Conservation (phyloP, 2,113 vertebrate species). For the Apodemus sylvaticus region DNA sequence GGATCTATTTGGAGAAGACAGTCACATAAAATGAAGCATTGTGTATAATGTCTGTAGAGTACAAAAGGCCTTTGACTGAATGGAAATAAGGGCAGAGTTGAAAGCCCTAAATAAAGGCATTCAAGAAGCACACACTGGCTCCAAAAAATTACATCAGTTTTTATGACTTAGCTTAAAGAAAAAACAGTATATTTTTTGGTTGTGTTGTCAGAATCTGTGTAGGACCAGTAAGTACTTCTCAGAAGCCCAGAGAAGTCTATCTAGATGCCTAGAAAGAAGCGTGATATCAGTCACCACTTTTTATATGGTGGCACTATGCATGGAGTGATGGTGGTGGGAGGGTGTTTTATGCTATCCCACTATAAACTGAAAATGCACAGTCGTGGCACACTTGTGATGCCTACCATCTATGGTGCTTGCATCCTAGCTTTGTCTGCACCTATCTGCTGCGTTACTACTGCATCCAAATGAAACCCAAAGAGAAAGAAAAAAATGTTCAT, state of each 20-base stretch:
- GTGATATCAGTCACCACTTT: constrained; percentile 64
- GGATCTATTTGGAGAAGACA: constrained; percentile 85
- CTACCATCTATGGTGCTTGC: constrained; percentile 61
- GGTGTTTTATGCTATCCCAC: constrained; percentile 54
- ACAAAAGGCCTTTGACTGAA: constrained; percentile 88
- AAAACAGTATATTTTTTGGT: constrained; percentile 67
- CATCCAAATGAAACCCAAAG: constrained; percentile 57
- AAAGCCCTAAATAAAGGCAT: constrained; percentile 82
- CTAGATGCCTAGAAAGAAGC: constrained; percentile 51
- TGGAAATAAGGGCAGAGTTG: constrained; percentile 83
- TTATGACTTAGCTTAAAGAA: constrained; percentile 74
- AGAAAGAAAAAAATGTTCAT: constrained; percentile 41
- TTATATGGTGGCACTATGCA: constrained; percentile 60
- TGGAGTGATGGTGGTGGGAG: constrained; percentile 32
- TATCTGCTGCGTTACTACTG: constrained; percentile 66
- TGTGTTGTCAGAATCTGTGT: background rate
- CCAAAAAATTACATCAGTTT: constrained; percentile 64
- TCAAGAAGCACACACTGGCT: constrained; percentile 81
- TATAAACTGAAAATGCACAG: constrained; percentile 71
- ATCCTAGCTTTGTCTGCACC: constrained; percentile 61
- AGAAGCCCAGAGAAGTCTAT: constrained; percentile 62
- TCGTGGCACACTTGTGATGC: constrained; percentile 56
- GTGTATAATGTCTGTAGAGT: constrained; percentile 82
- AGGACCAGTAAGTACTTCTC: background rate
- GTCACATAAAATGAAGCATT: constrained; percentile 87